Base-by-base conservation (phyloP, 2,888 invertebrate species). In the Protonemura montana region DNA sequence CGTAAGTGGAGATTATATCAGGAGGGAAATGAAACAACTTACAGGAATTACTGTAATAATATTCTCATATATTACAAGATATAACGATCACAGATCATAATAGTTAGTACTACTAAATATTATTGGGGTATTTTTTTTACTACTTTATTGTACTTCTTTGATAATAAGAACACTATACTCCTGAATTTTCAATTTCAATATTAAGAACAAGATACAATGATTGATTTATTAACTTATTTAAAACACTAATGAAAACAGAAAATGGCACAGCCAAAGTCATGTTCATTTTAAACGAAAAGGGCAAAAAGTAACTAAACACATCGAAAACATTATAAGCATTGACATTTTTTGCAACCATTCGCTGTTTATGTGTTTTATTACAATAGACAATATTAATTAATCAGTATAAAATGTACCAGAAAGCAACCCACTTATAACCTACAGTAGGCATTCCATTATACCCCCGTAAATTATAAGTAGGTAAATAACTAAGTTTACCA, bases 31-130 rank as follows among this genome's bases (percentile, higher is more conserved):
- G n/a, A n/a, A 35, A 35, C 5, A 35, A 35, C 3, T 10, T 59
- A 59, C 59, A 59, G 16, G 21, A 59, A 21, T 21, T 59, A 59
- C 13, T 59, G 59, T 59, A 59, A 59, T 59, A 59, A 59, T 59
- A 59, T 59, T 59, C 59, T 59, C 59, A 59, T 59, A 16, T 59
- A 59, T 59, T 59, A 59, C 59, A 59, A 59, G 59, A 78, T 78
- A 28, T 28, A 78, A 78, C 78, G 28, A 78, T 78, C 78, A 78
- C 78, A 78, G 26, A 27, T 78, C 26, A 78, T 78, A 78, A 78
- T 27, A 78, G 78, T 78, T 78, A 28, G 78, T 78, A 78, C 78
- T 78, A 27, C 26, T 78, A 27, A 78, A 27, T 78, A 59, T 59
- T 59, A 59, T 59, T 59, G 59, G 59, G 59, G 59, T 59, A 59